These are phyloP conservation scores for Sternarchorhynchus goeldii DNA, from an alignment of 2,797 vertebrate species.

Conservation along the genomic window DNA sequence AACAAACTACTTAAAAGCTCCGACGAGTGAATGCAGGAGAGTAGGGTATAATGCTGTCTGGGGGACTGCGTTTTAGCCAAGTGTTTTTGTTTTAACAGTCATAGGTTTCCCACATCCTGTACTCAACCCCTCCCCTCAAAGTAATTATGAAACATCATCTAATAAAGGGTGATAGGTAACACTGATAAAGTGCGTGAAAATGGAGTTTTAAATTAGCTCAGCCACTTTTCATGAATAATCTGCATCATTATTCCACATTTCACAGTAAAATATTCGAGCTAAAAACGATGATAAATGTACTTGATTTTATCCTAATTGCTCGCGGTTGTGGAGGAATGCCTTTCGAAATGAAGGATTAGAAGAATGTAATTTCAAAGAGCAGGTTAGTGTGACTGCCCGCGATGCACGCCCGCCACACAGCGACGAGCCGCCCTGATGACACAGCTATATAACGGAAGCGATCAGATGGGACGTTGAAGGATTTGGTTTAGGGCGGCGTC, in stretches of 20 bases:
- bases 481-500: conserved; percentile 10
- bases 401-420: conserved; percentile 28
- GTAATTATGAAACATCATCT: conserved; percentile 32
- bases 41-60: background rate
- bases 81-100: conserved; percentile 18
- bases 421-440: conserved; percentile 39
- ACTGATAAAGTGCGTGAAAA: conserved; percentile 44
- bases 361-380: conserved; percentile 60
- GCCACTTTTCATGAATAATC: conserved; percentile 58
- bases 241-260: conserved; percentile 57
- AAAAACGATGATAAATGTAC: conserved; percentile 59
- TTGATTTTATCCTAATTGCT: conserved; percentile 62
- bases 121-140: conserved; percentile 11
- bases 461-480: conserved; percentile 15
- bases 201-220: conserved; percentile 53
- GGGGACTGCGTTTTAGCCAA: background rate
- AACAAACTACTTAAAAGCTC: conserved; percentile 33
- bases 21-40: conserved; percentile 31
- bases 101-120: background rate
- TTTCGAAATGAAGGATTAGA: conserved; percentile 56
- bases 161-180: conserved; percentile 42
- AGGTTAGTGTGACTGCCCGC: conserved; percentile 49
- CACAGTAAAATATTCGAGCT: conserved; percentile 51
- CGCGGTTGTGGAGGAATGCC: conserved; percentile 55
- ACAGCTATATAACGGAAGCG: background rate